Evolutionary conservation across 2,113 vertebrate genomes (phyloP).

Genomic region (Phainopepla nitens): DNA sequence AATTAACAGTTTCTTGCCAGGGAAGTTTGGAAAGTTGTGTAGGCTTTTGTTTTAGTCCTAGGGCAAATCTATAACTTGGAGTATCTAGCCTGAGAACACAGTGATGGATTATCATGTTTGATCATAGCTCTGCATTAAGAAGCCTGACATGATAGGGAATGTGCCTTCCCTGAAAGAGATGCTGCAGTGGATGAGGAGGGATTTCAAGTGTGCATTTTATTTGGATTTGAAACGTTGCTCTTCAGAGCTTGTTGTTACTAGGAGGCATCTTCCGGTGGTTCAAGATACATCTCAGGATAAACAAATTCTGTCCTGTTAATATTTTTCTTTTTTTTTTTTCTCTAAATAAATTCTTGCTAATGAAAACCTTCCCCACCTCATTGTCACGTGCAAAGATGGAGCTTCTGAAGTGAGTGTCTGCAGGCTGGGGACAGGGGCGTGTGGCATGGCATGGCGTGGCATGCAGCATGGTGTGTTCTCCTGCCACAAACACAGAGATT

Average conservation of each 20-base stretch:
- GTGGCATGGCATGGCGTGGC: background rate
- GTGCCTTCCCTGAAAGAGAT: background rate
- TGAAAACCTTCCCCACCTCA: background rate
- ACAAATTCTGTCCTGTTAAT: background rate
- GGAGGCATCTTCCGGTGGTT: background rate
- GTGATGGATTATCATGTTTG: background rate
- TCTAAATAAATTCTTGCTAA: background rate
- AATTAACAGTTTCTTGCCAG: background rate
- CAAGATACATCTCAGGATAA: background rate
- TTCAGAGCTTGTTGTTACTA: background rate
- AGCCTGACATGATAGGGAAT: background rate
- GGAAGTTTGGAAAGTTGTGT: background rate
- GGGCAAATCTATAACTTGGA: background rate
- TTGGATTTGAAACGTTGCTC: background rate
- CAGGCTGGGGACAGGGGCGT: background rate
- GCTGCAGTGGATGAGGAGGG: background rate
- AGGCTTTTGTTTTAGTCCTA: background rate
- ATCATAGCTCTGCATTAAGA: background rate
- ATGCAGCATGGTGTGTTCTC: background rate
- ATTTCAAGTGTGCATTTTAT: background rate
- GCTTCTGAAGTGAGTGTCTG: background rate
- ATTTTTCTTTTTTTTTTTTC: background rate
- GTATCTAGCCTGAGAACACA: background rate
- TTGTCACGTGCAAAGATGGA: background rate
- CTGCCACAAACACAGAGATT: background rate